Evolutionary conservation across 2,113 vertebrate genomes (phyloP), one percentile per base, ranked within the genome.

Genomic region (Apodemus sylvaticus): DNA sequence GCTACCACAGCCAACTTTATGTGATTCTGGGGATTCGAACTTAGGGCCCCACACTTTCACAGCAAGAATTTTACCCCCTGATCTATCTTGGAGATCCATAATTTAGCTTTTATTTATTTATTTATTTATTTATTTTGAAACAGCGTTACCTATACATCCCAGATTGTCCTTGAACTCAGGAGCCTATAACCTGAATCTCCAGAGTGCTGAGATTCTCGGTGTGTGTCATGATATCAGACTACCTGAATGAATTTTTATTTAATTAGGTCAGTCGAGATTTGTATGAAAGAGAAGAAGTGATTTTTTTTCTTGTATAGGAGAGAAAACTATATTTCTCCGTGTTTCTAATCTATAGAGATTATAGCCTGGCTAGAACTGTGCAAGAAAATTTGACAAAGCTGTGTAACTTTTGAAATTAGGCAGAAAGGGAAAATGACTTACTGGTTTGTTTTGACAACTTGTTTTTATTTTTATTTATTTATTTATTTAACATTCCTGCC

Each of bases 381-480:
- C 87, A 87, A 92, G 91, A 95, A 96, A 97, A 88, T 53, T 60
- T 53, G 62, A 77, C 45, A 31, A 34, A 48, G 19, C 55, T 77
- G 90, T 91, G 70, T 66, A 78, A 93, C 81, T 14, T n/a, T 29
- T 77, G 58, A 78, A n/a, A 70, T 91, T 95, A 55, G 92, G 71
- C 31, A 97, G 90, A 92, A n/a, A 91, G 48, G 85, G 31, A 73
- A 94, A 95, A 48, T 11, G 39, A 92, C 74, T 70, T 95, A 48
- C 31, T 7, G 34, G 66, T 87, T 97, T 97, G 55, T 82, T 97
- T 97, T 96, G 97, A 96, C 81, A 96, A 79, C 36, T 89, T n/a
- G 3, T n/a, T 94, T 45, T 60, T 55, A 2, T 55, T 4, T 58
- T 58, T 58, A 5, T 55, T 58, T 55, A 3, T 55, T 16, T 55